A percentile compares a stretch with the other conserved stretches of the same genome.
These are phyloP conservation scores for Bagarius yarrelli DNA, from an alignment of 2,113 vertebrate genomes.

Conservation along the genomic window DNA sequence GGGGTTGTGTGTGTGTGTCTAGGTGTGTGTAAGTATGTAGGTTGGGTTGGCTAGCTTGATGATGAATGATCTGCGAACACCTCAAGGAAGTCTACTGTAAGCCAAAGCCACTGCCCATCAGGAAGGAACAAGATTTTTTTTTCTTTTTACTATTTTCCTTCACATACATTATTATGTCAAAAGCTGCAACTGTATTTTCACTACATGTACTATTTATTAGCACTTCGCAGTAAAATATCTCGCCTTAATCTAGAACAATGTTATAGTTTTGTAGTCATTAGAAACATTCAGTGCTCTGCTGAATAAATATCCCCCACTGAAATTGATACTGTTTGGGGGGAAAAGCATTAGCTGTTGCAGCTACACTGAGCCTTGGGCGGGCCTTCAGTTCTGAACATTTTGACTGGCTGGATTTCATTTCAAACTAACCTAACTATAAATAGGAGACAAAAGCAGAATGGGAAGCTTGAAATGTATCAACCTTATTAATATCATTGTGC, in stretches of 20 bases:
- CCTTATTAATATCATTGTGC: not conserved
- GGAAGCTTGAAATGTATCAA: not conserved
- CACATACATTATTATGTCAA: constrained; percentile 10
- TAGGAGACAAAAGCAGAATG: not conserved
- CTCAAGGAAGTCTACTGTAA: constrained; percentile 7
- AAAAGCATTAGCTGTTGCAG: not conserved
- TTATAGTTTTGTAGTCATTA: not conserved
- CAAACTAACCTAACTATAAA: not conserved
- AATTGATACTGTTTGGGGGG: not conserved
- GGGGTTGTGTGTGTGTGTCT: not conserved
- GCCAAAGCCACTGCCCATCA: not conserved
- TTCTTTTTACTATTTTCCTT: not conserved
- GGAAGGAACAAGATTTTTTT: not conserved
- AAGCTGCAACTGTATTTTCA: constrained; percentile 5
- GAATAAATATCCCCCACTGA: not conserved
- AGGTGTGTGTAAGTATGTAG: not conserved
- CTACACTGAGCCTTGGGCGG: not conserved
- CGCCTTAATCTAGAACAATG: not conserved
- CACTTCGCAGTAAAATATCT: not conserved
- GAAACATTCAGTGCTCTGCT: not conserved
- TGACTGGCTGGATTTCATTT: not conserved
- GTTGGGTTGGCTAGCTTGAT: not conserved
- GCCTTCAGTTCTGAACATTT: constrained; percentile 2
- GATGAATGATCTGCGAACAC: constrained; percentile 8
- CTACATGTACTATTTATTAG: not conserved